A percentile compares a stretch with the other conserved stretches of the same genome.
phyloP scores from a whole-genome alignment of 2,888 invertebrate genomes.

The Eupithecia pulchellata region DNA sequence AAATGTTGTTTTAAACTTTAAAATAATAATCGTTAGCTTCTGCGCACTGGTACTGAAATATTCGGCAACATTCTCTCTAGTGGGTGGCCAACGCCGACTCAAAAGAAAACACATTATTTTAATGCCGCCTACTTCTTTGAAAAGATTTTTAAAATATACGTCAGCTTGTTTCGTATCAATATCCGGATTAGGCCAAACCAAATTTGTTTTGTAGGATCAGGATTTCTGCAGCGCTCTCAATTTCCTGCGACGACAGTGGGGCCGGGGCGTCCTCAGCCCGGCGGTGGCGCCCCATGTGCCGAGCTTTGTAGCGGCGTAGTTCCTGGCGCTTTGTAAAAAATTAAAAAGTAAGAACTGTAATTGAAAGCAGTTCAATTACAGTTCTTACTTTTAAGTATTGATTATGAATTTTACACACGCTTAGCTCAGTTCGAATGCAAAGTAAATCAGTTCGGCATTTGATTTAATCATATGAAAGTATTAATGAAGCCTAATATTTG shows the following conservation, averaged over 20 bases:
- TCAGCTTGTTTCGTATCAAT: constrained; percentile 80
- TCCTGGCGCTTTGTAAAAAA: not conserved
- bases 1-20: not conserved
- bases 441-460: no score
- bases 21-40: not conserved
- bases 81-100: not conserved
- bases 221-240: constrained; percentile 84
- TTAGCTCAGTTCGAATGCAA: not conserved
- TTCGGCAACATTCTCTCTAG: not conserved
- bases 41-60: not conserved
- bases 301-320: not conserved
- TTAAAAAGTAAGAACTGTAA: not conserved
- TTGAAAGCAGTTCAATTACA: no score
- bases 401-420: not conserved
- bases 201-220: constrained; percentile 83
- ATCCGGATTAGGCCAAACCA: constrained; percentile 84
- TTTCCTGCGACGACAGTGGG: constrained; percentile 83
- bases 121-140: constrained; percentile 6
- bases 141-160: constrained; percentile 63
- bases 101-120: constrained; percentile 17
- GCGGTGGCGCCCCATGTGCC: constrained; percentile 46
- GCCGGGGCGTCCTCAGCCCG: constrained; percentile 66
- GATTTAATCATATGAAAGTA: no score
- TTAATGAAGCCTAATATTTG: not conserved
- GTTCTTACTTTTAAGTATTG: not conserved